Evolutionary conservation across 2,888 invertebrate genomes (phyloP), one percentile per base, ranked within the genome.

Genomic region (Belgica antarctica): DNA sequence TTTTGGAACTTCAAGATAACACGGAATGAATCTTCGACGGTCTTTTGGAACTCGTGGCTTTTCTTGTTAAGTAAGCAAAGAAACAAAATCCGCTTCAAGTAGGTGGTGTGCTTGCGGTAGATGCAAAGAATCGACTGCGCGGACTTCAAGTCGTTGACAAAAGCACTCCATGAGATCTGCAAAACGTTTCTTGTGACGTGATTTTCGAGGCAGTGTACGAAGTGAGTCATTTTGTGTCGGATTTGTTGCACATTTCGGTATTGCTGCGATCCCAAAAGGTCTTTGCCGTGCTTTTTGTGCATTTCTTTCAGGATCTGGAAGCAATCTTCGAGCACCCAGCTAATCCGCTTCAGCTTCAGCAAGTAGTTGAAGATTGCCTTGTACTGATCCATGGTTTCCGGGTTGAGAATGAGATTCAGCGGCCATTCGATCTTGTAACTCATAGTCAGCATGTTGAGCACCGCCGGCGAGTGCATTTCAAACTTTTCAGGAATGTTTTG

Each of bases 161-260:
- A 88, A 72, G 86, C 85, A 1, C 84, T 84, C 91, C 91, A 92
- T 1, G 89, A 88, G 0, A 86, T 83, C 66, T 89, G 86, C 27
- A 92, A 81, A 27, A 90, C 90, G 65, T 87, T 89, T 0, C 89
- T 88, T 0, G 88, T 87, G 68, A 92, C 84, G 76, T 92, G 91
- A 79, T 87, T 89, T 76, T 90, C 88, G 25, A 91, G 77, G 0
- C 89, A 87, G 71, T 88, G 85, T 57, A 91, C 84, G 76, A 92
- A 87, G 71, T 90, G 89, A 27, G 87, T 86, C 86, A 92, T 88
- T 19, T 87, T 83, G 75, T 90, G 89, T 0, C 91, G 83, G 74
- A 86, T 87, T 71, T 87, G 81, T 75, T 91, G 90, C 8, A 90
- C 78, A 66, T 85, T 83, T 65, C 87, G 85, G 78, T 89, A 89